Base-by-base conservation (phyloP, 1,140 invertebrate species). In the Ephestia elutella region DNA sequence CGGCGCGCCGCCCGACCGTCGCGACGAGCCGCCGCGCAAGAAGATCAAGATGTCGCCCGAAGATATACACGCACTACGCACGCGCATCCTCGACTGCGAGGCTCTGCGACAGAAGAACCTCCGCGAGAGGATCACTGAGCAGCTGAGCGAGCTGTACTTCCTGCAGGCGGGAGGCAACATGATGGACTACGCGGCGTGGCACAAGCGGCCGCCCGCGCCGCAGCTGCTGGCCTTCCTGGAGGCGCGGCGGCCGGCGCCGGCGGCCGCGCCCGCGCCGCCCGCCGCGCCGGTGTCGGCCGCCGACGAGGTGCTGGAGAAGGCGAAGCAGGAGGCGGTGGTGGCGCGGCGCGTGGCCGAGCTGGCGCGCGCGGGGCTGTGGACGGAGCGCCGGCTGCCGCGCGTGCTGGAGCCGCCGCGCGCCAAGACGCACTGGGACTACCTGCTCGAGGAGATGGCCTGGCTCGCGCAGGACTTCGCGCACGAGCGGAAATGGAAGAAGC, bases 401-500 rank as follows among this genome's bases (percentile, higher is more conserved):
- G 92, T 98, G 19, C 93, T 96, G 73, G 97, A 99, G 89, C 95
- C 96, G 59, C 91, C 93, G 48, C 90, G 97, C 69, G 90, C 92
- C 15, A 99, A 99, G 90, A 94, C 95, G n/a, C 98, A 99, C 82
- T 99, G 98, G 98, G 98, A 99, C 85, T 99, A 98, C 87, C 90
- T 99, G 53, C 85, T 99, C 9, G 98, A 99, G 86, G 98, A 99
- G 89, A 99, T 99, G 96, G 94, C 95, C 19, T 99, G 98, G 98
- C 90, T 99, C 55, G 96, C 97, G 35, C 95, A 96, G 17, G 98
- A 99, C 89, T 99, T 99, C 91, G 95, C 95, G 28, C 96, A 98
- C 83, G 98, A 99, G 89, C 90, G 97, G 53, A 99, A 98, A 82
- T 98, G 96, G 97, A 99, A 99, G 78, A 98, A 97, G 86, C 94